Percentiles rank a stretch among this genome's conserved stretches.
phyloP scores from a whole-genome alignment of 1,140 invertebrate species.

The Drosophila orena region DNA sequence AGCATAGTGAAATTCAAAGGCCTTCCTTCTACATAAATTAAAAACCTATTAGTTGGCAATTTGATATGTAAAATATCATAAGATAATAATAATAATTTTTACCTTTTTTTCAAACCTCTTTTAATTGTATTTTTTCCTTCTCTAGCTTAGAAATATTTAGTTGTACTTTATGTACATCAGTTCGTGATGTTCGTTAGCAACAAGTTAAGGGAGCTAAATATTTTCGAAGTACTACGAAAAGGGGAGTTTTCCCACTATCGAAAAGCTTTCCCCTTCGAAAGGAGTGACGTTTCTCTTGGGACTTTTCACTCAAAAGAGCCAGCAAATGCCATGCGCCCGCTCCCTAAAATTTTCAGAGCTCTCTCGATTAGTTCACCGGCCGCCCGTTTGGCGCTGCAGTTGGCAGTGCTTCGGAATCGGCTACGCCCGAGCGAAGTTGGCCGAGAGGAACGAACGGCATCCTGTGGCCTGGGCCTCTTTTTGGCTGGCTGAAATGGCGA shows the following conservation, averaged over 20 bases:
- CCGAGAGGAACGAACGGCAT: constrained; percentile 39
- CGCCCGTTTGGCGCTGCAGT: constrained; percentile 56
- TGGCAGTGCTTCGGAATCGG: constrained; percentile 5
- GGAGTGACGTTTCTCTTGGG: not conserved
- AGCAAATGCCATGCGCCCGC: constrained; percentile 44
- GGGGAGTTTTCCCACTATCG: constrained; percentile 23
- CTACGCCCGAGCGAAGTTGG: constrained; percentile 10
- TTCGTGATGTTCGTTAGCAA: constrained; percentile 18
- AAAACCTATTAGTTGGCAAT: too few species aligned
- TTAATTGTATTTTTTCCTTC: too few species aligned
- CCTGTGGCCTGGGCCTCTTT: constrained; percentile 56
- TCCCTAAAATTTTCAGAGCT: constrained; percentile 6
- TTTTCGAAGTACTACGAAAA: constrained; percentile 1
- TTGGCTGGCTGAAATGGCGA: constrained; percentile 53
- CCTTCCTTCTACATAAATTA: too few species aligned
- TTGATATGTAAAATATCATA: too few species aligned
- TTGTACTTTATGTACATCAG: too few species aligned
- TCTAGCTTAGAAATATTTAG: not conserved
- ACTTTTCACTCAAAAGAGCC: not conserved
- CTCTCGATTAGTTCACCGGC: constrained; percentile 19
- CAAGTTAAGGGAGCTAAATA: constrained; percentile 15
- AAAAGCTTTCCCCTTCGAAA: not conserved
- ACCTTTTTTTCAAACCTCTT: too few species aligned
- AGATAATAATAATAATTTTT: too few species aligned
- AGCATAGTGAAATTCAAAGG: too few species aligned